Evolutionary conservation across 2,888 invertebrate genomes (phyloP), one percentile per base, ranked within the genome.

Genomic region (Sycophila texana): DNA sequence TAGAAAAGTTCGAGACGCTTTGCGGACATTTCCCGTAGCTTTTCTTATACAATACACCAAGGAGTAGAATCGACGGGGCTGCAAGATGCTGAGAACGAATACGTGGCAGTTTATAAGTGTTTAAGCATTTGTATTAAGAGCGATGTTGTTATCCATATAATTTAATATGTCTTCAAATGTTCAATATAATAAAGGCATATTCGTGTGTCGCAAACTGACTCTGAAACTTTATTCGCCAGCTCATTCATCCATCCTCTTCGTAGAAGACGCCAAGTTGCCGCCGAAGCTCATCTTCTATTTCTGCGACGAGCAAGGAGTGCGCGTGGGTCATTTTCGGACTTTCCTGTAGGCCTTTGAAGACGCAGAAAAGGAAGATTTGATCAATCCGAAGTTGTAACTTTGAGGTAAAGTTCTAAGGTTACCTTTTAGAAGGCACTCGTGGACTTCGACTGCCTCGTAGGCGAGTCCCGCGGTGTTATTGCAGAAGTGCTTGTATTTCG

Each of bases 361-460:
- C n/a, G n/a, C 7, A 39, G 39, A 39, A 10, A 39, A 39, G 7
- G 39, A 39, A n/a, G 30, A 30, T 39, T 63, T 63, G 10, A 81
- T 81, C 20, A 39, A 13, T 4, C 39, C 5, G 39, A 39, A 39
- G 39, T 39, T 39, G 18, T 4, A 26, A 16, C 16, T 20, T 39
- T 1, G 26, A 61, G 22, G 51, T 10, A 51, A 22, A 26, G 0
- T 12, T 30, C 16, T 16, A 58, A 18, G 16, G 60, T 47, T 16
- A 71, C 74, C 74, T 90, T 92, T 90, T 80, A 91, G 91, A 53
- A 97, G 92, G 86, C 96, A 96, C 81, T 93, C 91, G 85, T 95
- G 93, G 72, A 94, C 96, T 89, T 96, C 96, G 83, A 93, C 93
- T 55, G 96, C 96, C 90, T 97, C 94, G 87, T 95, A 96, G 82